A percentile compares a stretch with the other conserved stretches of the same genome.
These are phyloP conservation scores for Nemotelus nigrinus DNA, from an alignment of 2,888 invertebrate genomes.

Conservation along the genomic window DNA sequence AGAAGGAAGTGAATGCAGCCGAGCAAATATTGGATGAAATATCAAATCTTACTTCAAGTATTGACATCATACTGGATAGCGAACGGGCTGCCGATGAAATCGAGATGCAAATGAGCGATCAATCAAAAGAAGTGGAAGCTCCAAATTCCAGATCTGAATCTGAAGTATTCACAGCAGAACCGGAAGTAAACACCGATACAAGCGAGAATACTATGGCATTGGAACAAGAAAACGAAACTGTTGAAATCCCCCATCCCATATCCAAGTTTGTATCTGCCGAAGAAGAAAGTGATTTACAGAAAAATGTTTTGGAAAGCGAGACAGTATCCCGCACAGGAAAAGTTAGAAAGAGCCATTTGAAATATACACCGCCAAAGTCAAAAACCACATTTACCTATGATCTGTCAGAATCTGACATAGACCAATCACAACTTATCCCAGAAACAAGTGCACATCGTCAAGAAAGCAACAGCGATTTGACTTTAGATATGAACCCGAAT, in stretches of 20 bases:
- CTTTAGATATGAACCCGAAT: too few relatives aligned
- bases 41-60: slow-evolving; percentile 30
- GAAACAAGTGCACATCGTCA: too few relatives aligned
- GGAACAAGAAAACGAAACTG: neutral
- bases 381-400: too few relatives aligned
- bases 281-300: neutral
- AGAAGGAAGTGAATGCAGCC: slow-evolving; percentile 15
- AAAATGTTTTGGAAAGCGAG: neutral
- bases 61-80: slow-evolving; percentile 18
- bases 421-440: too few relatives aligned
- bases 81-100: slow-evolving; percentile 12
- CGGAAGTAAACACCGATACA: neutral
- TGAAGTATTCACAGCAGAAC: neutral
- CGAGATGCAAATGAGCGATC: neutral
- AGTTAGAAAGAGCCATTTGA: slow-evolving; percentile 23
- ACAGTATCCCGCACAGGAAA: neutral
- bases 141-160: neutral
- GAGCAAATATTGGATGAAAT: slow-evolving; percentile 37
- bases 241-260: neutral
- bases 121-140: neutral
- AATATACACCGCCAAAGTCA: slow-evolving; percentile 23
- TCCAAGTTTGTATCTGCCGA: neutral
- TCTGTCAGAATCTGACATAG: too few relatives aligned
- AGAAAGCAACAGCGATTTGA: too few relatives aligned
- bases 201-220: neutral